phyloP scores from a whole-genome alignment of 2,113 vertebrate species.

The Vulpes vulpes region DNA sequence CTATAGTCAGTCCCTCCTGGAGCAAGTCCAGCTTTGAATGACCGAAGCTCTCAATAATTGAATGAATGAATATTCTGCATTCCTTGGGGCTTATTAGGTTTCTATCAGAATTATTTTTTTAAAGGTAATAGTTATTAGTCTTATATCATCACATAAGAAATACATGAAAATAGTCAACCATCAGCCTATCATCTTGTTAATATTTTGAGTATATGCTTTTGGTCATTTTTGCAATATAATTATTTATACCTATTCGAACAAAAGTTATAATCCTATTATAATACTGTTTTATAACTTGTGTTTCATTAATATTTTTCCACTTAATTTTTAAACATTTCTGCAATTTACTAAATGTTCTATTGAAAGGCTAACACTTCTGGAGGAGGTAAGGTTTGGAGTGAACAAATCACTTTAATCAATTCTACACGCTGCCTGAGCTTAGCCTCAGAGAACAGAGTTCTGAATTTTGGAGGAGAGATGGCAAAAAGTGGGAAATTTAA shows the following conservation, averaged over 20 bases:
- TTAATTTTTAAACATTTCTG: slow-evolving; percentile 37
- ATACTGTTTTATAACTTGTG: neutral
- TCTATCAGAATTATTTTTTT: neutral
- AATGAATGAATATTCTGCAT: neutral
- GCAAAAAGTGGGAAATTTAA: neutral
- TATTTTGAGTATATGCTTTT: neutral
- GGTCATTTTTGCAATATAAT: neutral
- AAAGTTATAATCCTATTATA: neutral
- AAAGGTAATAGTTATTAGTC: neutral
- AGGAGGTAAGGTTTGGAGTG: neutral
- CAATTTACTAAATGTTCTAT: neutral
- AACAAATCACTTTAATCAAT: neutral
- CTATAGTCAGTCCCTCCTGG: neutral
- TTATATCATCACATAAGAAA: neutral
- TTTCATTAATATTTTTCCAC: neutral
- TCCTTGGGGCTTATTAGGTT: neutral
- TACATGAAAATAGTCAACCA: neutral
- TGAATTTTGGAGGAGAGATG: neutral
- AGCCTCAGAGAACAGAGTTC: neutral
- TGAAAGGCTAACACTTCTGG: neutral
- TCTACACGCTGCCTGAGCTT: neutral
- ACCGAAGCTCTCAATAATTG: neutral
- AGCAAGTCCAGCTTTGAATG: neutral
- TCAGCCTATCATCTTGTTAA: neutral
- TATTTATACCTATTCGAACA: neutral